A percentile compares a stretch with the other conserved stretches of the same genome.
Conservation (phyloP, 2,113 vertebrate species). For the Pipa parva region DNA sequence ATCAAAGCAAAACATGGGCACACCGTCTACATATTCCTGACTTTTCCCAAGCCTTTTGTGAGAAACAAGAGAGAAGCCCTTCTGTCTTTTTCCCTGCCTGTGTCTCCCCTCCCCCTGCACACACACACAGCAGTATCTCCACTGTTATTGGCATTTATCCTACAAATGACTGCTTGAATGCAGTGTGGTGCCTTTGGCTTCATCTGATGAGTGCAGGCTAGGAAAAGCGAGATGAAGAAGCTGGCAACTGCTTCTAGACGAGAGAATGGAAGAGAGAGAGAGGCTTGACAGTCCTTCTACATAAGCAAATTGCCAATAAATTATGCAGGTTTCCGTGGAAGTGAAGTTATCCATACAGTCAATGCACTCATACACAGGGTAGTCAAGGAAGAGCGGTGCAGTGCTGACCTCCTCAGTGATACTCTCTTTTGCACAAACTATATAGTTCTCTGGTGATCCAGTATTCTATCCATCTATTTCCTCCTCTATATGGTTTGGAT, state of each 20-base stretch:
- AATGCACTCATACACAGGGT: background rate
- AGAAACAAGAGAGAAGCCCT: constrained; percentile 12
- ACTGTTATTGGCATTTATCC: constrained; percentile 28
- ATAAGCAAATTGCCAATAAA: constrained; percentile 27
- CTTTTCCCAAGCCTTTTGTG: background rate
- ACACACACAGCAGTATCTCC: constrained; percentile 21
- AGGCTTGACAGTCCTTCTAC: constrained; percentile 14
- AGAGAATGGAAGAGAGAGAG: constrained; percentile 5
- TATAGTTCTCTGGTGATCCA: background rate
- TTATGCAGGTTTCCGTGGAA: constrained; percentile 29
- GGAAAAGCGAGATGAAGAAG: background rate
- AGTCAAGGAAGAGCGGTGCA: background rate
- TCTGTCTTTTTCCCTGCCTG: background rate
- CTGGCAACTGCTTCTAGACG: background rate
- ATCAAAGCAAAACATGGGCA: background rate
- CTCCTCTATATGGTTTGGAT: background rate
- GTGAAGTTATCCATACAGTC: background rate
- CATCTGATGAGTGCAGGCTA: constrained; percentile 23
- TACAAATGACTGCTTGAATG: constrained; percentile 36
- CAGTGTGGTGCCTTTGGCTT: constrained; percentile 27
- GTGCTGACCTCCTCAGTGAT: background rate
- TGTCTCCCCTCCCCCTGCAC: constrained; percentile 6
- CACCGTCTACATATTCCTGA: background rate
- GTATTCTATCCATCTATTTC: background rate
- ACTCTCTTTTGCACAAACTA: background rate